Conservation (phyloP, 2,113 vertebrate genomes). For the Pogonocichla stellata region DNA sequence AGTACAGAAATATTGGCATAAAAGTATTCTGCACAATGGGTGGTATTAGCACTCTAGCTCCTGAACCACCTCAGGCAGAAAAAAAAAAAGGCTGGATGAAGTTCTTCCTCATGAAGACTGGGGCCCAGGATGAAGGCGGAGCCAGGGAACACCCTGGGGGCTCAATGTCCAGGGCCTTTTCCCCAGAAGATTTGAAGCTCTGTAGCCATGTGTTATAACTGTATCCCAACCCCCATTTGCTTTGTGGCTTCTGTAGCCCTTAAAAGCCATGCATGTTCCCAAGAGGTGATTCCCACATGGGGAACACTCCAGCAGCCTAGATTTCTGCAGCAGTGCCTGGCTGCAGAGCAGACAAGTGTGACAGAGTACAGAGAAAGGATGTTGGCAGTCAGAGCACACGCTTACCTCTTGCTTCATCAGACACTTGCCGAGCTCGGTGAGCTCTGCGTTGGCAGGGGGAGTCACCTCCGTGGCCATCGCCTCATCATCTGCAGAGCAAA, state of each 20-base stretch:
- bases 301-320: not conserved
- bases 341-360: not conserved
- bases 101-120: not conserved
- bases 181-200: not conserved
- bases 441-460: constrained; percentile 75
- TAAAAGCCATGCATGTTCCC: not conserved
- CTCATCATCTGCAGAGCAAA: constrained; percentile 84
- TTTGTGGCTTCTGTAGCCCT: not conserved
- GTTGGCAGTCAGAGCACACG: not conserved
- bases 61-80: not conserved
- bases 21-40: not conserved
- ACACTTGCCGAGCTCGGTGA: constrained; percentile 92
- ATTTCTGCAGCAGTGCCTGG: not conserved
- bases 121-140: not conserved
- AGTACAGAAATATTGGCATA: accelerated
- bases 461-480: constrained; percentile 86
- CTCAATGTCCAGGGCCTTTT: not conserved
- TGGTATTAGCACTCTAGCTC: not conserved
- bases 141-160: not conserved
- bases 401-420: constrained; percentile 89
- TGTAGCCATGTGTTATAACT: not conserved
- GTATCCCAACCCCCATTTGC: not conserved
- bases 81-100: not conserved
- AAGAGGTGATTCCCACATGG: not conserved
- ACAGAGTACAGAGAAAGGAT: not conserved